Evolutionary conservation across 2,797 vertebrate species (phyloP).

Genomic region (Danio albolineatus): DNA sequence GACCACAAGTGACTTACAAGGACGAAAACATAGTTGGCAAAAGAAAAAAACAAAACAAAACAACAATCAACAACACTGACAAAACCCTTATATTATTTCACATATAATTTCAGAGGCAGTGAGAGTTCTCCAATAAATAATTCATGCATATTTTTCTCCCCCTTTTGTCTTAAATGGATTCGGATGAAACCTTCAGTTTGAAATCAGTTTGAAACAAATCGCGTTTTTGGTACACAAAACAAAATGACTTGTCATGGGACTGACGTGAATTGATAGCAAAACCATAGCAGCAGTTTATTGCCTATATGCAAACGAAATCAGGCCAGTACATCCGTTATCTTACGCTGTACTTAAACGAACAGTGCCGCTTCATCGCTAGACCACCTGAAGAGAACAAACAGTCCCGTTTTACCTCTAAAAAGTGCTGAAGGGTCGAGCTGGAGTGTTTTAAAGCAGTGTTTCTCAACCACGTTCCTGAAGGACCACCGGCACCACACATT

Average conservation of each 20-base stretch:
- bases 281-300: slow-evolving; percentile 42
- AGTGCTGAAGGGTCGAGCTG: slow-evolving; percentile 21
- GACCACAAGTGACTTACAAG: slow-evolving; percentile 37
- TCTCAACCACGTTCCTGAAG: too few relatives aligned
- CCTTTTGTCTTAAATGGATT: slow-evolving; percentile 25
- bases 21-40: slow-evolving; percentile 36
- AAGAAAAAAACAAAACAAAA: slow-evolving; percentile 19
- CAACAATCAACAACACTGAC: slow-evolving; percentile 39
- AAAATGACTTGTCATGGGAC: slow-evolving; percentile 8
- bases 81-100: slow-evolving; percentile 48
- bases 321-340: neutral
- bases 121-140: slow-evolving; percentile 46
- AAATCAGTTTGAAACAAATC: slow-evolving; percentile 1
- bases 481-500: too few relatives aligned
- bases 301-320: slow-evolving; percentile 18
- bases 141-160: slow-evolving; percentile 41
- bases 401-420: slow-evolving; percentile 1
- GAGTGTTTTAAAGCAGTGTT: neutral
- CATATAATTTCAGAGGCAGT: slow-evolving; percentile 47
- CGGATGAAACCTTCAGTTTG: too few relatives aligned
- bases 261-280: slow-evolving; percentile 17
- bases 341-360: neutral
- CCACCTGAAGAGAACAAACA: slow-evolving; percentile 21
- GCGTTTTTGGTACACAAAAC: slow-evolving; percentile 23
- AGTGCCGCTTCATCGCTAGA: neutral